phyloP scores from a whole-genome alignment of 2,888 invertebrate genomes.

The Drosophila macrothrix region DNA sequence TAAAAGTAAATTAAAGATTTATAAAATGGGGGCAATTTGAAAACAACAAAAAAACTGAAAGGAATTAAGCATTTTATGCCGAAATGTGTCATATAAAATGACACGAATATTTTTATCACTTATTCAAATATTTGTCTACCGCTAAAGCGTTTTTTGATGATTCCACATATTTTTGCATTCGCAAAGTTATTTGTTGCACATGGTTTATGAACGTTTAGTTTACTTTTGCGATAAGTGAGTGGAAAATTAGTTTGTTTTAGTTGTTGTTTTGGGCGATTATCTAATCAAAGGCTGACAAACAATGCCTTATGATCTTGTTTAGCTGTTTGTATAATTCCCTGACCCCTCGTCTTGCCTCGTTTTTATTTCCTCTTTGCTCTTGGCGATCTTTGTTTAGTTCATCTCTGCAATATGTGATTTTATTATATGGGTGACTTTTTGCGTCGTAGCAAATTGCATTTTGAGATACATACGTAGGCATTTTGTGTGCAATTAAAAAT shows the following conservation, averaged over 20 bases:
- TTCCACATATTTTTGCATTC: constrained; percentile 14
- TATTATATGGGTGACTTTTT: constrained; percentile 56
- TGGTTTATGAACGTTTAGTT: constrained; percentile 3
- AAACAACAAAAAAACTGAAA: not conserved
- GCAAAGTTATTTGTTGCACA: constrained; percentile 2
- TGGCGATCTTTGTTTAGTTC: constrained; percentile 22
- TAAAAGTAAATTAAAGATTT: not conserved
- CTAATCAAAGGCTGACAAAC: constrained; percentile 45
- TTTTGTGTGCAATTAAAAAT: constrained; percentile 61
- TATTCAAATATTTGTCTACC: constrained; percentile 29
- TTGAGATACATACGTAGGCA: constrained; percentile 42
- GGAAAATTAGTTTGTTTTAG: constrained; percentile 47
- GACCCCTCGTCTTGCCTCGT: not conserved
- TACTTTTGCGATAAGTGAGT: constrained; percentile 15
- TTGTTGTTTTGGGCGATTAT: constrained; percentile 28
- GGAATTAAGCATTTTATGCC: not conserved
- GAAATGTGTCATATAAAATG: constrained; percentile 4
- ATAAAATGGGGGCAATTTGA: not conserved
- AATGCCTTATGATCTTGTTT: constrained; percentile 38
- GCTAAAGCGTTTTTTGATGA: constrained; percentile 18
- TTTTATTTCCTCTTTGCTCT: not conserved
- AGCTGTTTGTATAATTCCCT: constrained; percentile 23
- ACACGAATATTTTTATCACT: not conserved
- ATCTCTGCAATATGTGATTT: constrained; percentile 18
- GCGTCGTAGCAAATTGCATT: constrained; percentile 61